Evolutionary conservation across 2,888 invertebrate genomes (phyloP).

Genomic region (Caenorhabditis sp.): DNA sequence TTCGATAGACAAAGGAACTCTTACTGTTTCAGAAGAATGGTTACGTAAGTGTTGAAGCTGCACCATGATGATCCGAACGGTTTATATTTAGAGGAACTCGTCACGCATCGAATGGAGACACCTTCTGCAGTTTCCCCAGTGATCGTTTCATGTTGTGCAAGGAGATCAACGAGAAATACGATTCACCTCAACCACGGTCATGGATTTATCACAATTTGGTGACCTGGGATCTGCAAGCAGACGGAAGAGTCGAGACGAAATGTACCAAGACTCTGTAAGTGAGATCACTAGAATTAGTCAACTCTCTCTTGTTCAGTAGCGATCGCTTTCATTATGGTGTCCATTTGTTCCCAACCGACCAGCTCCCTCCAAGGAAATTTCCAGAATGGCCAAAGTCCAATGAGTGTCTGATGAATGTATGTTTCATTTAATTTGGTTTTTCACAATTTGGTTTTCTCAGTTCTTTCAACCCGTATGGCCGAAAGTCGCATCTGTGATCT

Average conservation of each 20-base stretch:
- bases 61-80: neutral
- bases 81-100: slow-evolving; percentile 25
- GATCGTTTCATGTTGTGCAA: slow-evolving; percentile 27
- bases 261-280: slow-evolving; percentile 11
- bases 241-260: slow-evolving; percentile 18
- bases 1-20: slow-evolving; percentile 29
- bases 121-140: slow-evolving; percentile 33
- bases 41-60: slow-evolving; percentile 18
- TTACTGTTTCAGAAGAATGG: slow-evolving; percentile 37
- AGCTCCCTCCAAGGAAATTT: neutral
- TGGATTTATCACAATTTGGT: slow-evolving; percentile 39
- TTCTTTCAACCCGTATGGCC: slow-evolving; percentile 38
- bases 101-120: slow-evolving; percentile 1
- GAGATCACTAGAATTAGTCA: neutral
- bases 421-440: too few species aligned
- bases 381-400: slow-evolving; percentile 31
- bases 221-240: slow-evolving; percentile 11
- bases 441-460: slow-evolving; percentile 17
- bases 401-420: slow-evolving; percentile 7
- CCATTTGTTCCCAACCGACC: neutral
- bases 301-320: slow-evolving; percentile 8
- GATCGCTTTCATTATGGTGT: slow-evolving; percentile 20
- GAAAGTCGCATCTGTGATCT: neutral
- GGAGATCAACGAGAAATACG: slow-evolving; percentile 38
- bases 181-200: neutral